A percentile compares a stretch with the other conserved stretches of the same genome.
phyloP scores from a whole-genome alignment of 1,140 invertebrate genomes.

The Tetraneura akinire region DNA sequence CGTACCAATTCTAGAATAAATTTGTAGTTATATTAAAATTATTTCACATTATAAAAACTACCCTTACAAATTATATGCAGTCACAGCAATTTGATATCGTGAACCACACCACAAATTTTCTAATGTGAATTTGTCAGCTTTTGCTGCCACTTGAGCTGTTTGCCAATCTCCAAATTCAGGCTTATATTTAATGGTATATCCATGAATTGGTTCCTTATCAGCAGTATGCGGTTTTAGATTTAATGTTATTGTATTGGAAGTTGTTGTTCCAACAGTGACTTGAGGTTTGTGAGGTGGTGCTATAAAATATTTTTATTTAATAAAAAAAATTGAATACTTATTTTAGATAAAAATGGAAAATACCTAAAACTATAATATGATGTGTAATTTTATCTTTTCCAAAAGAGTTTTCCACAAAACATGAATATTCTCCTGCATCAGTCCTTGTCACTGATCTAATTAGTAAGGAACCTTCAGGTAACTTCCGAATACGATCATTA shows the following conservation, averaged over 20 bases:
- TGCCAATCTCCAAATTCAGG: conserved; percentile 92
- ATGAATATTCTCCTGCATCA: conserved; percentile 88
- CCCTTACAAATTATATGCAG: conserved; percentile 82
- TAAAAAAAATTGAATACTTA: background rate
- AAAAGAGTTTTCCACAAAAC: conserved; percentile 89
- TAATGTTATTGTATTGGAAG: conserved; percentile 79
- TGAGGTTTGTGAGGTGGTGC: conserved; percentile 82
- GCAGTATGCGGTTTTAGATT: conserved; percentile 75
- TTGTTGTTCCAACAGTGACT: conserved; percentile 77
- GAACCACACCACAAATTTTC: conserved; percentile 87
- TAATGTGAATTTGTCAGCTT: conserved; percentile 79
- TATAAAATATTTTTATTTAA: conserved; percentile 57
- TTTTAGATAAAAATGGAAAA: conserved; percentile 52
- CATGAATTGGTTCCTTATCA: conserved; percentile 76
- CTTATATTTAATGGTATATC: conserved; percentile 90
- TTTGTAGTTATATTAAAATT: background rate
- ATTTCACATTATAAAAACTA: background rate
- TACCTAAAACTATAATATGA: conserved; percentile 81
- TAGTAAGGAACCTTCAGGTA: conserved; percentile 85
- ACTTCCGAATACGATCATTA: conserved; percentile 76
- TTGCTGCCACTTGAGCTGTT: conserved; percentile 74
- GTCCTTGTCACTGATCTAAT: conserved; percentile 85
- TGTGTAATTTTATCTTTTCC: conserved; percentile 90
- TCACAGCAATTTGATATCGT: conserved; percentile 88
- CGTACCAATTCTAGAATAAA: conserved; percentile 74